Base-by-base conservation (phyloP, 2,113 vertebrate genomes). In the Plectropomus leopardus region DNA sequence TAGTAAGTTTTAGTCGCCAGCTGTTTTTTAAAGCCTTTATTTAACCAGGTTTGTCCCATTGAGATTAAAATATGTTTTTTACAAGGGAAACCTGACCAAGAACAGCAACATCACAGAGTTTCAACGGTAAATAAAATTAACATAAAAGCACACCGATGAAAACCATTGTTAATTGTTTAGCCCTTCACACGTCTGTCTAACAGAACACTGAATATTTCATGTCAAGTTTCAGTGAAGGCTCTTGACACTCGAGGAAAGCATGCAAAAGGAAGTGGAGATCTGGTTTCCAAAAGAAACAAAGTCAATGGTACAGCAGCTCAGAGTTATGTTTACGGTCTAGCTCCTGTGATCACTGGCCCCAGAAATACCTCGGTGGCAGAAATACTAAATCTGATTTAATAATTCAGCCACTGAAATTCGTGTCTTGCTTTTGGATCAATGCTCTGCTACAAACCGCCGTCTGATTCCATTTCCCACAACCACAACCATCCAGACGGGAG, bases 401-500 rank as follows among this genome's bases (percentile, higher is more conserved):
- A 30, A 24, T 11, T 64, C 4, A 61, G 4, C 47, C 26, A 30
- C 10, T 45, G 7, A 61, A 44, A 67, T 14, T 7, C 16, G 1
- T 24, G 13, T 15, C 7, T 48, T 61, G 11, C 9, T 26, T 64
- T n/a, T n/a, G n/a, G n/a, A n/a, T n/a, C 30, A 55, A 32, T 17
- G 48, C 48, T 44, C 14, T 34, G 16, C 23, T 28, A 16, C 42
- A 79, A 47, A 55, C 30, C 8, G 0, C 13, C 40, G 47, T n/a
- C 26, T 26, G 3, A 26, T 67, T 65, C 24, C 23, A 28, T 42
- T 23, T 47, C 61, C 80, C 13, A 47, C 36, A 53, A 21, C 14
- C 40, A 23, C 45, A 80, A 75, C 60, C 82, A 63, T 68, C 59
- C 74, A 79, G 80, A 89, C 81, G 23, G 61, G 24, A 50, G 48